Base-by-base conservation (phyloP, 2,888 invertebrate species). In the Mesochorus sp. region DNA sequence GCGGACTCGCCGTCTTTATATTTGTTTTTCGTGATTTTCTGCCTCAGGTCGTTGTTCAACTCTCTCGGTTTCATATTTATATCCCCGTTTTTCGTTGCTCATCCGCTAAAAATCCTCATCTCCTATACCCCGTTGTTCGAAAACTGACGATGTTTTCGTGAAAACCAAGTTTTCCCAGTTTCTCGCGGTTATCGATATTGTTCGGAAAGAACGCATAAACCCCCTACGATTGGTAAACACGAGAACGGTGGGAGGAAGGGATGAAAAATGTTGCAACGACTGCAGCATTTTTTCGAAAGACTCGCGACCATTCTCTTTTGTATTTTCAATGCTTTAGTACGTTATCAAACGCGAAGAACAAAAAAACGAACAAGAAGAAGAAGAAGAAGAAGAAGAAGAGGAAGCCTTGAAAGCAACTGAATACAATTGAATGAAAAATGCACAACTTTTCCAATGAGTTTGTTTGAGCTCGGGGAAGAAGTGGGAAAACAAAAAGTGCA, bases 391-490 rank as follows among this genome's bases (percentile, higher is more conserved):
- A n/a, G n/a, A n/a, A n/a, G n/a, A n/a, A n/a, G n/a, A n/a, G n/a
- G n/a, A n/a, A n/a, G n/a, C n/a, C n/a, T n/a, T n/a, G n/a, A n/a
- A n/a, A n/a, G n/a, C n/a, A n/a, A n/a, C n/a, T n/a, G n/a, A n/a
- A n/a, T n/a, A n/a, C n/a, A n/a, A n/a, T n/a, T n/a, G n/a, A n/a
- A n/a, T n/a, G n/a, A n/a, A n/a, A n/a, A n/a, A n/a, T 14, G 12
- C 4, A 12, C 59, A 74, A 70, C 31, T 76, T 76, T 70, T 42
- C 39, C 39, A 64, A 76, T 76, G 62, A 70, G 49, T 76, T 59
- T 62, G 42, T 57, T 24, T n/a, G 57, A 24, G 31, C 39, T 53
- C 14, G 19, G 49, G 2, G 4, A 24, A 17, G 37, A 19, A 17
- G 37, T 17, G 39, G 14, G 21, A 21, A 2, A 4, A 42, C 31